Base-by-base conservation (phyloP, 2,888 invertebrate species). In the Ennomos quercinarius region DNA sequence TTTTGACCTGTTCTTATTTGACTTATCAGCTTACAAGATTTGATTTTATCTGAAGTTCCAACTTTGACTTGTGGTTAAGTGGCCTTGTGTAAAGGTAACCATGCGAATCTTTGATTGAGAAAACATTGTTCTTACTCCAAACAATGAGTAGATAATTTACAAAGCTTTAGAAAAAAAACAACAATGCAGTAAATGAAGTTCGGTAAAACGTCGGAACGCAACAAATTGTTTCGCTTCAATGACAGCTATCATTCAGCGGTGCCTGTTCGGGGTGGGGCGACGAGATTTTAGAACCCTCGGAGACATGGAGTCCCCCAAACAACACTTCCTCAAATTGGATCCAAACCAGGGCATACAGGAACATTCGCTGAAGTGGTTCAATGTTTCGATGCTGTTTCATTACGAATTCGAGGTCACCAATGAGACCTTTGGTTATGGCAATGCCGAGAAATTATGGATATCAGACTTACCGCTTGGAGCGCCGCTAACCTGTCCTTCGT, bases 401-500 rank as follows among this genome's bases (percentile, higher is more conserved):
- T 78, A 77, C 74, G 72, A 82, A 80, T 89, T 87, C 87, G 88
- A 89, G 88, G 90, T 86, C 90, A 90, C 74, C 76, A 76, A 69
- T 60, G 78, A 84, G 83, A 81, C 87, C 84, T 86, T 86, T 86
- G 85, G 86, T 82, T 89, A 84, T 67, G 78, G 76, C 79, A 78
- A 74, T 76, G 75, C 72, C 75, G 77, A 80, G 80, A 80, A 83
- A 77, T 70, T 79, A 77, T 73, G 71, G 69, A 74, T 77, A 79
- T 83, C 75, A 70, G 79, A 89, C 96, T 95, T 94, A 97, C 97
- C 95, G 98, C 98, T 94, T 97, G 97, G 84, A 98, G 95, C 93
- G 98, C 98, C 94, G 97, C 97, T 95, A 98, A 96, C 96, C 98
- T 97, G 95, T 98, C 98, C 96, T 98, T 98, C 94, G 98, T 98